Conservation (phyloP, 2,888 invertebrate species). For the Norana najaformis region DNA sequence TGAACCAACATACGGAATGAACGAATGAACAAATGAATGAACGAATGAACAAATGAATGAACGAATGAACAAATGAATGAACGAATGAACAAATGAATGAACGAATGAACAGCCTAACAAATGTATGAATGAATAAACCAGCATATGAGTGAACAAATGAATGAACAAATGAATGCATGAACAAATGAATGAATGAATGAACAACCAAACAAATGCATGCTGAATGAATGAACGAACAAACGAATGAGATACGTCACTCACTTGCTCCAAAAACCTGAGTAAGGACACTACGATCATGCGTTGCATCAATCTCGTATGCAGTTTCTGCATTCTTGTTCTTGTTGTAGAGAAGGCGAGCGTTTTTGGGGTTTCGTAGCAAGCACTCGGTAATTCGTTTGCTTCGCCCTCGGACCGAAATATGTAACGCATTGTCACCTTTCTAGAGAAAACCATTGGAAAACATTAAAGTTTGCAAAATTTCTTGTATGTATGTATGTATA, state of each 20-base stretch:
- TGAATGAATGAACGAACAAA: neutral
- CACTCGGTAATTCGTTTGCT: constrained; percentile 80
- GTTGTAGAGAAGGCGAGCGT: constrained; percentile 89
- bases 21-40: too few species aligned
- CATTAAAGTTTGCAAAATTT: neutral
- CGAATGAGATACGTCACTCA: constrained; percentile 57
- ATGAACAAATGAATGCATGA: neutral
- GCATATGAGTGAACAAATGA: neutral
- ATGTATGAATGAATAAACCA: too few species aligned
- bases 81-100: too few species aligned
- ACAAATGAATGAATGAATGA: neutral
- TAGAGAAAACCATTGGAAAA: constrained; percentile 42
- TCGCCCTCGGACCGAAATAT: constrained; percentile 92
- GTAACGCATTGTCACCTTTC: constrained; percentile 89
- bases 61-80: too few species aligned
- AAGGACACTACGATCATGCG: constrained; percentile 89
- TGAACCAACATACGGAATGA: too few species aligned
- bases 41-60: too few species aligned
- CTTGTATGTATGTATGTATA: too few species aligned
- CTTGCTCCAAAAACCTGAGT: constrained; percentile 93
- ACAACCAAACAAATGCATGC: neutral
- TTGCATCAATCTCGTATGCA: constrained; percentile 94
- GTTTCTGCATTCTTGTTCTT: constrained; percentile 94
- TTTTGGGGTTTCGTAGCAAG: constrained; percentile 89
- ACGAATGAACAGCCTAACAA: too few species aligned